Base-by-base conservation (phyloP, 1,140 invertebrate genomes). In the Ceratina calcarata region DNA sequence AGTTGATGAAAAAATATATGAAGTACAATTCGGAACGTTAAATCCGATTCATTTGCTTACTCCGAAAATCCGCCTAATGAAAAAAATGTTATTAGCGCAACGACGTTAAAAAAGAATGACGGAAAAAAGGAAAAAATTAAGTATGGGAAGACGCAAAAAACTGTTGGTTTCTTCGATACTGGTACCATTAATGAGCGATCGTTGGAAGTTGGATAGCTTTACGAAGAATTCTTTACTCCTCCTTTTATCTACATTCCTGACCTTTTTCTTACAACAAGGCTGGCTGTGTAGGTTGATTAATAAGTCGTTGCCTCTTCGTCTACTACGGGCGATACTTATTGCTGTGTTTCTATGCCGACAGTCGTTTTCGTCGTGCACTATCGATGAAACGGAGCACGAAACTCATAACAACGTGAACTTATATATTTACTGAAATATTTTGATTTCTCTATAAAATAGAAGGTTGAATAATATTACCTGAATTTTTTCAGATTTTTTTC, bases 241-340 rank as follows among this genome's bases (percentile, higher is more conserved):
- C 16, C 6, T 18, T 2, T 12, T 8, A 13, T 20, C 16, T 10
- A 37, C 10, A 51, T 24, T 20, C 32, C 0, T 13, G 12, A n/a
- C 24, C 58, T 62, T 32, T 32, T 69, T 69, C 74, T 61, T 61
- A 32, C 22, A 61, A 16, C 55, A 32, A 16, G 49, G 65, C 68
- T 24, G 65, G 65, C 67, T 51, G 51, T 65, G 22, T 65, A 65
- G 77, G 68, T 78, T 78, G 77, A 78, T 78, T 78, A 78, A 78
- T 78, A 78, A 78, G 77, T 72, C 61, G 49, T 24, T 49, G n/a
- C 49, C 49, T 78, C 67, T 53, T 78, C 67, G 76, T 68, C 60
- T 66, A 61, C 12, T 27, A 18, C 27, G 27, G 51, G 18, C 45
- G 27, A 15, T 69, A 16, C 32, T 65, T 72, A 57, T 78, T 78